Percentiles rank a stretch among this genome's conserved stretches.
These are phyloP conservation scores for Gopherus flavomarginatus DNA, from an alignment of 2,113 vertebrate genomes.

Conservation along the genomic window DNA sequence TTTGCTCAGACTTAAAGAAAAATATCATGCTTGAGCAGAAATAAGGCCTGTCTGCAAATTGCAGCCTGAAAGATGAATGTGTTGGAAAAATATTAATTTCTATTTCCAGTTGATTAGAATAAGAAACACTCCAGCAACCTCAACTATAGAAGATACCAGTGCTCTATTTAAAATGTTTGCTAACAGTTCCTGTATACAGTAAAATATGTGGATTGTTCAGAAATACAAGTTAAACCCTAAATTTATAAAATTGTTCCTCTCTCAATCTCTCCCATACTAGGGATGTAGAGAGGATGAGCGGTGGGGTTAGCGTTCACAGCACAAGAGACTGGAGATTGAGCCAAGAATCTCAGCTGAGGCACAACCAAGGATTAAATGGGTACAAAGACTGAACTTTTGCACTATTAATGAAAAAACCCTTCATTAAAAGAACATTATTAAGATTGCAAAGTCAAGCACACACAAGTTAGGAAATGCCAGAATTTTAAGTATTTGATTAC, in stretches of 20 bases:
- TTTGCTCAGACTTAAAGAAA: slow-evolving; percentile 3
- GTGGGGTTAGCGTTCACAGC: slow-evolving; percentile 26
- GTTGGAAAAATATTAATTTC: neutral
- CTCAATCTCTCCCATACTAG: neutral
- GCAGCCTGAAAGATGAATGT: neutral
- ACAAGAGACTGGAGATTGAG: slow-evolving; percentile 5
- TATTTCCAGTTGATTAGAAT: neutral
- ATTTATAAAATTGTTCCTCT: slow-evolving; percentile 28
- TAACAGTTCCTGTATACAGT: neutral
- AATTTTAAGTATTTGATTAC: neutral
- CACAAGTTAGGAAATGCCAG: slow-evolving; percentile 23
- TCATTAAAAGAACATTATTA: slow-evolving; percentile 26
- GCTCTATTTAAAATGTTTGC: neutral
- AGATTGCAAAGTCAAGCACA: slow-evolving; percentile 30
- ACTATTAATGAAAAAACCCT: neutral
- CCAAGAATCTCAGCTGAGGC: neutral
- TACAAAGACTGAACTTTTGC: neutral
- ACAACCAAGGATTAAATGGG: neutral
- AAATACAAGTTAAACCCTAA: neutral
- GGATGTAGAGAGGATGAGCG: slow-evolving; percentile 18
- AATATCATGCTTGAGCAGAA: slow-evolving; percentile 40
- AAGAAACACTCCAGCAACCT: neutral
- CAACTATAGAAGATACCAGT: neutral
- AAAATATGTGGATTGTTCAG: neutral
- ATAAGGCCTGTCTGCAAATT: neutral